Conservation (phyloP, 2,797 vertebrate genomes). For the Spinus olivaceus region DNA sequence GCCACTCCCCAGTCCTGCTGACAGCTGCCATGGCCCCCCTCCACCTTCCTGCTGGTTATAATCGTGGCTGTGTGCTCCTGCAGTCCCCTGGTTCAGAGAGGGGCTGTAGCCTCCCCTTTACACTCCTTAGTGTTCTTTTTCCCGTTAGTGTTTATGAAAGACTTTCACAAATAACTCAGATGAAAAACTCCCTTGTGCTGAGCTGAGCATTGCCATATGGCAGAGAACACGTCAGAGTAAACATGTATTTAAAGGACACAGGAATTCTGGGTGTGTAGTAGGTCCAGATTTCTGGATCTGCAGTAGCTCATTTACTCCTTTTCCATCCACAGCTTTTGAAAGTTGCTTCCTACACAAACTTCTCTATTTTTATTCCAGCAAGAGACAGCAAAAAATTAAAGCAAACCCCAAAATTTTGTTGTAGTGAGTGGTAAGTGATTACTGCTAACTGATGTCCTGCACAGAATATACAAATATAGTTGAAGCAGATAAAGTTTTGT, state of each 20-base stretch:
- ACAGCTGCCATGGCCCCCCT: neutral
- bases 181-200: slow-evolving; percentile 10
- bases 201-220: neutral
- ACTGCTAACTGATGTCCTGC: neutral
- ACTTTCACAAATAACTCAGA: neutral
- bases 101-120: neutral
- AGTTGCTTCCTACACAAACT: neutral
- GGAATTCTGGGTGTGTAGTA: neutral
- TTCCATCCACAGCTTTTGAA: neutral
- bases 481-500: neutral
- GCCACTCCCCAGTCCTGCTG: neutral
- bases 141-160: neutral
- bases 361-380: neutral
- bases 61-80: neutral
- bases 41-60: neutral
- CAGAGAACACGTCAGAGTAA: neutral
- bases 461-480: neutral
- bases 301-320: neutral
- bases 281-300: neutral
- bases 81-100: neutral
- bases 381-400: neutral
- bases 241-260: neutral
- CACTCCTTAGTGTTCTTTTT: neutral
- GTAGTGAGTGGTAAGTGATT: neutral
- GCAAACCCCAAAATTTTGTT: neutral